These are phyloP conservation scores for Daphoenositta chrysoptera DNA, from an alignment of 2,113 vertebrate species.

Conservation along the genomic window DNA sequence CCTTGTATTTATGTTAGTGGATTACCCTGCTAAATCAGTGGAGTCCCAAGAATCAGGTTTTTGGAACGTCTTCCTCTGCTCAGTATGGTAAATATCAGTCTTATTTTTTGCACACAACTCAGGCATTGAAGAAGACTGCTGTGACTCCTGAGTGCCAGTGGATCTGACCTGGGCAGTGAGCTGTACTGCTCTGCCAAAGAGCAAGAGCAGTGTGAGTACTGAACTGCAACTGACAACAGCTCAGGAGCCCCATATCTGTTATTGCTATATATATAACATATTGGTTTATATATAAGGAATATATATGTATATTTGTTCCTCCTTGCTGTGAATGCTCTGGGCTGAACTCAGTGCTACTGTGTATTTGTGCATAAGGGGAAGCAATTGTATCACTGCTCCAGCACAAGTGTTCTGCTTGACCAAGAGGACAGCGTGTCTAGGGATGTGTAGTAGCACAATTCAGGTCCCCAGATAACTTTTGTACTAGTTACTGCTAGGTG, in stretches of 20 bases:
- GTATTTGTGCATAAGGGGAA: neutral
- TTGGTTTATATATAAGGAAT: too few species aligned
- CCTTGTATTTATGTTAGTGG: neutral
- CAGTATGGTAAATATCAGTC: neutral
- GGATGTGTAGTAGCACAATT: neutral
- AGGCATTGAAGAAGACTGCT: neutral
- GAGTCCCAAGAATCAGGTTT: neutral
- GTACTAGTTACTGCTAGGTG: neutral
- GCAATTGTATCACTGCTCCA: neutral
- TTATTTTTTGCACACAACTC: neutral
- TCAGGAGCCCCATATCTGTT: fast-evolving
- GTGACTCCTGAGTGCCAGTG: neutral
- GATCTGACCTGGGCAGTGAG: neutral
- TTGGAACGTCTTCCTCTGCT: neutral
- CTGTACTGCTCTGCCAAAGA: neutral
- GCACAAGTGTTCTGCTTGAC: neutral
- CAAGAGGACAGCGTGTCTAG: neutral
- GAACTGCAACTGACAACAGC: neutral
- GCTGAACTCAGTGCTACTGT: neutral
- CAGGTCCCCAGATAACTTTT: neutral
- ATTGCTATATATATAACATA: too few species aligned
- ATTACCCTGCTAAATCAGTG: neutral
- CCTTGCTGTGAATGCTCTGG: neutral
- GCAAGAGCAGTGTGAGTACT: neutral
- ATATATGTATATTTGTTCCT: neutral